Evolutionary conservation across 2,797 vertebrate genomes (phyloP), one percentile per base, ranked within the genome.

Genomic region (Labeo calbasu): DNA sequence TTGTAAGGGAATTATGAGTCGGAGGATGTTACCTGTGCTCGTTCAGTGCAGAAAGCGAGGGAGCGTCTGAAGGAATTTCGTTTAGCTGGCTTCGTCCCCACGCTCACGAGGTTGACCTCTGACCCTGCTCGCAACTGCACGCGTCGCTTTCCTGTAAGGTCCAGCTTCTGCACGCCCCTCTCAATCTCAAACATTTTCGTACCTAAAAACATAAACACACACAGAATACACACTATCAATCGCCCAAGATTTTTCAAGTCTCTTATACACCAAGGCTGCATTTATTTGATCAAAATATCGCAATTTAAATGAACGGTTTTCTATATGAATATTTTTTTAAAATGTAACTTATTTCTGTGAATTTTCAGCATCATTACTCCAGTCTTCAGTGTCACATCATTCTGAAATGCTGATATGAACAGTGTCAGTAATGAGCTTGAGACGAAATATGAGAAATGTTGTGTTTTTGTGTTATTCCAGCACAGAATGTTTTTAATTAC

Each of bases 51-150:
- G 89, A 96, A 89, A 3, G 90, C 92, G 88, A 95, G 93, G 3
- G 68, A 96, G 81, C 93, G 95, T 87, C 95, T 92, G 55, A 95
- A 96, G 43, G 95, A 94, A 75, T 90, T 91, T 86, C 93, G 95
- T 72, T 94, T 95, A 86, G 93, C 92, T 0, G 93, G 92, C 85
- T 89, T 95, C 0, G 80, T 2, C 19, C 88, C 88, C 0, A 92
- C 89, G 11, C 88, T 91, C n/a, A 92, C 72, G 76, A 96, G 93
- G 92, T 96, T 96, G 88, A 93, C 89, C 92, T 96, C 96, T 1
- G 96, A 96, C 72, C 93, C 96, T 0, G 95, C 92, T 83, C 93
- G 93, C 85, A 94, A 89, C 88, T 88, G 91, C 68, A 93, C 90
- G 19, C 87, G 73, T 17, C 81, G 83, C 2, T 73, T 89, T 68